Evolutionary conservation across 2,797 vertebrate genomes (phyloP).

Genomic region (Betta splendens): DNA sequence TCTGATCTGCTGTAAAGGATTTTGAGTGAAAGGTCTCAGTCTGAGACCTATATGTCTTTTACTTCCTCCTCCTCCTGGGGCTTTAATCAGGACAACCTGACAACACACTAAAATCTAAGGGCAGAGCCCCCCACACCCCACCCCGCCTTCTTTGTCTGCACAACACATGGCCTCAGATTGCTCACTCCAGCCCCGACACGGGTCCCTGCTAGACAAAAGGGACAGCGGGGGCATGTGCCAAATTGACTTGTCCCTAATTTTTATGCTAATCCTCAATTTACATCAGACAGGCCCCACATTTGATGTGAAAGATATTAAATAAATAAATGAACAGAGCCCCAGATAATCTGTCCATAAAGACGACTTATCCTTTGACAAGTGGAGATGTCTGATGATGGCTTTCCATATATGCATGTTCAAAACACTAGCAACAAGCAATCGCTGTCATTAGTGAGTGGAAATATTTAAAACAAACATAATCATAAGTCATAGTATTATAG

Average conservation of each 20-base stretch:
- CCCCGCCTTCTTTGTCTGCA: conserved; percentile 37
- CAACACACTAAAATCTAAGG: conserved; percentile 20
- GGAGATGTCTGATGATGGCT: conserved; percentile 64
- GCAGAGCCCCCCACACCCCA: conserved; percentile 24
- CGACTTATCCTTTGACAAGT: conserved; percentile 67
- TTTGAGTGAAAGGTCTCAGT: conserved; percentile 35
- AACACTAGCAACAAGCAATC: conserved; percentile 48
- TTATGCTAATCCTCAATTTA: conserved; percentile 73
- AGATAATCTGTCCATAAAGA: conserved; percentile 74
- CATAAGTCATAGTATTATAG: neutral
- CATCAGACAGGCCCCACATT: conserved; percentile 59
- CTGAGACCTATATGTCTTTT: conserved; percentile 51
- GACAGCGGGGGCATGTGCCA: conserved; percentile 50
- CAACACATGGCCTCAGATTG: conserved; percentile 32
- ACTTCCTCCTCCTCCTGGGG: conserved; percentile 60
- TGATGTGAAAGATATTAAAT: conserved; percentile 74
- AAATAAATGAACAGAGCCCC: conserved; percentile 58
- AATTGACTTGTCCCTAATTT: conserved; percentile 73
- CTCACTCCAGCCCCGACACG: conserved; percentile 33
- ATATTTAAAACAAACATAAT: conserved; percentile 35
- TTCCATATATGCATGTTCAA: conserved; percentile 47
- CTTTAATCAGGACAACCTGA: conserved; percentile 63
- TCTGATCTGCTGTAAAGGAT: conserved; percentile 45
- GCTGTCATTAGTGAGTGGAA: conserved; percentile 25
- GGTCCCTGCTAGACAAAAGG: conserved; percentile 61